A percentile compares a stretch with the other conserved stretches of the same genome.
Conservation (phyloP, 2,113 vertebrate genomes). For the Onychostruthus taczanowskii region DNA sequence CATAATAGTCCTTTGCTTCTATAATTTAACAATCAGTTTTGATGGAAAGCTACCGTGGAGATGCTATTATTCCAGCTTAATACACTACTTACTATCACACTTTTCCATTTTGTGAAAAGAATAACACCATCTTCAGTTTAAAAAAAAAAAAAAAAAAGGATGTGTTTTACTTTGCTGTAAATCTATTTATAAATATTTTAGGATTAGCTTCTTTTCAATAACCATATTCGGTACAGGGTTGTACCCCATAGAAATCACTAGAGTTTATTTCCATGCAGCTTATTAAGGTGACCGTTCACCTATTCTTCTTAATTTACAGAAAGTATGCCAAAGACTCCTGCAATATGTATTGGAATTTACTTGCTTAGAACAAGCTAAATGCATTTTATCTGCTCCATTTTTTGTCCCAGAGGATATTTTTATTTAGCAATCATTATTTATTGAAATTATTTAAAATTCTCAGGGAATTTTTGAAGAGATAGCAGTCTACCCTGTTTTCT, state of each 20-base stretch:
- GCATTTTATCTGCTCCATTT: not conserved
- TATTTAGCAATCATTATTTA: not conserved
- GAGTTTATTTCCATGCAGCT: not conserved
- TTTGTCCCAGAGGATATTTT: not conserved
- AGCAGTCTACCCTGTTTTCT: not conserved
- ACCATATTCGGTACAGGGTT: not conserved
- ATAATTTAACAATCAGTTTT: not conserved
- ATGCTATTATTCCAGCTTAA: slow-evolving; percentile 6
- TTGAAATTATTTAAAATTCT: not conserved
- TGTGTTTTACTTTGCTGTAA: not conserved
- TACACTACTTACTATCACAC: not conserved
- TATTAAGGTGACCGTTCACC: not conserved
- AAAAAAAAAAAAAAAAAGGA: not conserved
- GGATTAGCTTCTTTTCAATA: not conserved
- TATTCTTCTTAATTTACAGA: not conserved
- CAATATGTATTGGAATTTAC: not conserved
- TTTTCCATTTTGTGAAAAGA: not conserved
- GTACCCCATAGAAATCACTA: not conserved
- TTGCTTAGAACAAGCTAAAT: not conserved
- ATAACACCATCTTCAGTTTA: not conserved
- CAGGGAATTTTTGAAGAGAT: not conserved
- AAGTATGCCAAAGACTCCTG: not conserved
- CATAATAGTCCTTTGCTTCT: not conserved
- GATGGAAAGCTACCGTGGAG: not conserved
- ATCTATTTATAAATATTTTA: not conserved